Base-by-base conservation (phyloP, 2,113 vertebrate genomes). In the Calyptomena viridis region DNA sequence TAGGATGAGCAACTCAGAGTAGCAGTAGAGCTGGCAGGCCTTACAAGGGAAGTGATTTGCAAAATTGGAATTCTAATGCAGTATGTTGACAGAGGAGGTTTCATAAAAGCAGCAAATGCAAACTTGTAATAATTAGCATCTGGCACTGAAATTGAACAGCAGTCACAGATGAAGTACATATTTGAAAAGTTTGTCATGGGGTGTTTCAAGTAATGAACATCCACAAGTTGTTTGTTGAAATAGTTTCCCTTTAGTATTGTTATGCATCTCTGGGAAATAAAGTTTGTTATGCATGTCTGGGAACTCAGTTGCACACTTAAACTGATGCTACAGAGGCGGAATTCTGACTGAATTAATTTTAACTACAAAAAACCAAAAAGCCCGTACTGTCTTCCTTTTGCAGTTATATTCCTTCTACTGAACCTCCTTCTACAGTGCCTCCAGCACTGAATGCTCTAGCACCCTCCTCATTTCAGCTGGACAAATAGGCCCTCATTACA, bases 141-240 rank as follows among this genome's bases (percentile, higher is more conserved):
- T 74, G 49, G 79, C 76, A 84, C 53, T 78, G 72, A 93, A 92
- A 89, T 50, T n/a, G 35, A 92, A 67, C 72, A 88, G 71, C 83
- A 94, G 76, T 58, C 52, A 84, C 68, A 92, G 72, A 95, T 44
- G 39, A 95, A 91, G 60, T 37, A 77, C 68, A 49, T 80, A 84
- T 53, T 84, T 89, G 53, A 90, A 92, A 92, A 89, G 81, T 72
- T 89, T 92, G 79, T 96, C 93, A 90, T 37, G 56, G 90, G 37
- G 69, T 94, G 77, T 93, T 95, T 94, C 69, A 90, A 88, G 69
- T 77, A 86, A 87, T n/a, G 49, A 94, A 58, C 46, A 93, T 81
- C 64, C 72, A 87, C 58, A 64, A 84, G 64, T 82, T 95, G 72
- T 88, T 77, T 82, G 37, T 28, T 80, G 69, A 92, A 94, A 78